These are phyloP conservation scores for Lepilemur septentrionalis DNA, from an alignment of 2,797 vertebrate species.

Conservation along the genomic window DNA sequence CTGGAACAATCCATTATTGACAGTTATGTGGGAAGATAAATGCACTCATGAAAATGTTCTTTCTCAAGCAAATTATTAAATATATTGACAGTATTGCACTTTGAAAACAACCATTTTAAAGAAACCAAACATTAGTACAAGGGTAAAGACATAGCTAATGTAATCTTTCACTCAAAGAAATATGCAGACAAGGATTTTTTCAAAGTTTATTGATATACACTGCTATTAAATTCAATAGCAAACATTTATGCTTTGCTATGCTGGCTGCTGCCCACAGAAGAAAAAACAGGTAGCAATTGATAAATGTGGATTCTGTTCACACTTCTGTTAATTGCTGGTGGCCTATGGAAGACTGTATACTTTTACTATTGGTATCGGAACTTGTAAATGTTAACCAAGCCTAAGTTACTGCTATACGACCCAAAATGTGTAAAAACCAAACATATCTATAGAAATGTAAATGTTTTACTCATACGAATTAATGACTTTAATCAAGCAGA, in stretches of 20 bases:
- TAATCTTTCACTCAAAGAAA: constrained; percentile 30
- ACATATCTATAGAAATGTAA: background rate
- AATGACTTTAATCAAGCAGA: constrained; percentile 51
- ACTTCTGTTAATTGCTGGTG: constrained; percentile 36
- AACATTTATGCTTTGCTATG: constrained; percentile 17
- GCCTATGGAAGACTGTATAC: background rate
- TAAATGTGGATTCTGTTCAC: background rate
- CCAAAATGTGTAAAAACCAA: constrained; percentile 41
- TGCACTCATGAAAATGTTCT: constrained; percentile 51
- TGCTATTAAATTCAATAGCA: constrained; percentile 17
- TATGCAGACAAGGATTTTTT: background rate
- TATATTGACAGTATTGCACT: constrained; percentile 43
- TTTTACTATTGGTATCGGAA: background rate
- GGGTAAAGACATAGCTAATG: constrained; percentile 27
- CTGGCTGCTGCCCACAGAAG: background rate
- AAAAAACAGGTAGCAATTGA: background rate
- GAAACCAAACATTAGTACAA: constrained; percentile 39
- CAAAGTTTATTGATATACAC: background rate
- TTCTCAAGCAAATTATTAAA: constrained; percentile 61
- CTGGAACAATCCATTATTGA: constrained; percentile 72
- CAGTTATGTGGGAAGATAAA: constrained; percentile 63
- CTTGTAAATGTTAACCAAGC: background rate
- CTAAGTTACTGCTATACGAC: background rate
- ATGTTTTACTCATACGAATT: constrained; percentile 20
- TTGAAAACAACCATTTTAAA: constrained; percentile 62